Evolutionary conservation across 1,140 invertebrate genomes (phyloP).

Genomic region (Dermatophagoides farinae): DNA sequence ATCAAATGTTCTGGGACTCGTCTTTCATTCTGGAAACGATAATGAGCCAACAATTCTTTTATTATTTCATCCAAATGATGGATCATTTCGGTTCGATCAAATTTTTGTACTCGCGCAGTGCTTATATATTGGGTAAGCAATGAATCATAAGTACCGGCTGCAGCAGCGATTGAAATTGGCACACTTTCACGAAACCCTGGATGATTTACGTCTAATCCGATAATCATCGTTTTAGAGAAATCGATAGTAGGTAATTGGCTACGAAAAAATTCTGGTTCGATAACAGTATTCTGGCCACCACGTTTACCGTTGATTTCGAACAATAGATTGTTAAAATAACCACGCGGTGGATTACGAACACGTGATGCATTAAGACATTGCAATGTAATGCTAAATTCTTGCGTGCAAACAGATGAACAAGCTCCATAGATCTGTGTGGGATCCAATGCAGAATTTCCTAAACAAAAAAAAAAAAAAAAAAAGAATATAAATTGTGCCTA

Average conservation of each 20-base stretch:
- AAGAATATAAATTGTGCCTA: too few relatives aligned
- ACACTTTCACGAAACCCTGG: constrained; percentile 41
- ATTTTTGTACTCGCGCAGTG: constrained; percentile 8
- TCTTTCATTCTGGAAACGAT: constrained; percentile 24
- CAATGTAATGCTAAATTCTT: constrained; percentile 45
- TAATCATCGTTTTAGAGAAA: constrained; percentile 33
- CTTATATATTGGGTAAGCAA: constrained; percentile 13
- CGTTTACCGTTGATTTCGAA: constrained; percentile 67
- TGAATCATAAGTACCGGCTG: constrained; percentile 20
- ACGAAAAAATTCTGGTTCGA: background rate
- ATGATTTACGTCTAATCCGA: constrained; percentile 75
- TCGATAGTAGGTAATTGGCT: background rate
- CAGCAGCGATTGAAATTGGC: constrained; percentile 63
- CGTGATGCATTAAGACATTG: constrained; percentile 50
- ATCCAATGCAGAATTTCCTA: too few relatives aligned
- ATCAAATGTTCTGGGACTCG: constrained; percentile 25
- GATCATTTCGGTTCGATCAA: constrained; percentile 15
- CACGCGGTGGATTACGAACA: constrained; percentile 25
- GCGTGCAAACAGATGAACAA: background rate
- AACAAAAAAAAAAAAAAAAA: too few relatives aligned
- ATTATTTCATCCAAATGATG: constrained; percentile 45
- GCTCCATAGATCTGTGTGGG: too few relatives aligned
- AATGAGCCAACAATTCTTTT: constrained; percentile 29
- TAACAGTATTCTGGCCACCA: constrained; percentile 33
- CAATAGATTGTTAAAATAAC: constrained; percentile 47